These are phyloP conservation scores for Euplagia quadripunctaria DNA, from an alignment of 2,888 invertebrate genomes.

Conservation along the genomic window DNA sequence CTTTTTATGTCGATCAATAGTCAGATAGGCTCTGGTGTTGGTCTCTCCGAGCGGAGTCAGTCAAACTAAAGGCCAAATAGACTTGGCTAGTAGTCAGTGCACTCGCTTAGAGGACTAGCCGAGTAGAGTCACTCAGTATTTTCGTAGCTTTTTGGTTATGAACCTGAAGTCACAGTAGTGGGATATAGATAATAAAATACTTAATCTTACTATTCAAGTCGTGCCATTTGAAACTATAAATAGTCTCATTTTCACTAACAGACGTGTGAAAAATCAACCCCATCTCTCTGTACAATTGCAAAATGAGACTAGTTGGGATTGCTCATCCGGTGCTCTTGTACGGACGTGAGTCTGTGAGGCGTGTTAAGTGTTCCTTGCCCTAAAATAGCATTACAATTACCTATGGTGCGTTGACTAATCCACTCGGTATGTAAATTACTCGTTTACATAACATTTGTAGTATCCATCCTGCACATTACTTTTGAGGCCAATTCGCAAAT, in stretches of 20 bases:
- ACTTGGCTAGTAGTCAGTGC: background rate
- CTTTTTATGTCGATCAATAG: background rate
- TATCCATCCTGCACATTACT: background rate
- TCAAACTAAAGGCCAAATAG: background rate
- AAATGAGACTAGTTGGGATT: conserved; percentile 36
- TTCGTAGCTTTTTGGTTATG: background rate
- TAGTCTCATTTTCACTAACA: conserved; percentile 3
- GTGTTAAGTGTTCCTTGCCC: conserved; percentile 35
- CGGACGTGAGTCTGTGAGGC: conserved; percentile 12
- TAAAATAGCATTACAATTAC: conserved; percentile 62
- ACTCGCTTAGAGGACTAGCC: too few relatives aligned
- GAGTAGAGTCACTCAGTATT: too few relatives aligned
- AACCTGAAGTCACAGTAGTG: too few relatives aligned
- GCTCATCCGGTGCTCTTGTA: conserved; percentile 27
- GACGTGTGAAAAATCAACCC: conserved; percentile 11
- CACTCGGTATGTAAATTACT: conserved; percentile 43
- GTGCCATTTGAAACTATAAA: background rate
- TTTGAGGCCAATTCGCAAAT: background rate
- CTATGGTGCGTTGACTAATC: conserved; percentile 56
- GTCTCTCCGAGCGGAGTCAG: background rate
- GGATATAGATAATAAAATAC: too few relatives aligned
- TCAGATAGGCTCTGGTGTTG: background rate
- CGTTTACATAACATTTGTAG: conserved; percentile 2
- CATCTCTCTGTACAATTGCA: conserved; percentile 33
- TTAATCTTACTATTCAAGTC: too few relatives aligned